Percentiles rank a stretch among this genome's conserved stretches.
Conservation (phyloP, 2,797 vertebrate genomes). For the Gymnoscopelus microlampas region DNA sequence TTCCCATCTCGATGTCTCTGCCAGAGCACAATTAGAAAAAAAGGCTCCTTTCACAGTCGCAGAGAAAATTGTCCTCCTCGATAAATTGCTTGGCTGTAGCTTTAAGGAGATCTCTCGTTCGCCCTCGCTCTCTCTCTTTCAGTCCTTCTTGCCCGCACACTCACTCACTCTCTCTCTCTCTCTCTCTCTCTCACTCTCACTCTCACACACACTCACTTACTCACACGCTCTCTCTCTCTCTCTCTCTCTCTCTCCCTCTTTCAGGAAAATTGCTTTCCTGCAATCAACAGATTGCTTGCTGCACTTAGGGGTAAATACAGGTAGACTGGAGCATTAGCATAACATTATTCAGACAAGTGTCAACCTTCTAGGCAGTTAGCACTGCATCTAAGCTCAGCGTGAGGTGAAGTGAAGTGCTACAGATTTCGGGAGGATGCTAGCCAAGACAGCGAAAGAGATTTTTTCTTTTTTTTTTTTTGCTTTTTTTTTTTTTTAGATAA, state of each 20-base stretch:
- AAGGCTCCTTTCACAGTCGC: conserved; percentile 73
- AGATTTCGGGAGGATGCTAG: conserved; percentile 38
- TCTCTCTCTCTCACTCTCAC: conserved; percentile 56
- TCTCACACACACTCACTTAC: conserved; percentile 24
- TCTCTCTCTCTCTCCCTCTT: conserved; percentile 54
- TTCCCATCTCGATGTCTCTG: conserved; percentile 67
- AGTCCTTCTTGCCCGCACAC: conserved; percentile 49
- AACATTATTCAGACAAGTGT: conserved; percentile 83
- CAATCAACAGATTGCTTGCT: conserved; percentile 80
- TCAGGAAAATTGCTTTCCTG: conserved; percentile 80
- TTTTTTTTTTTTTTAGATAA: conserved; percentile 19
- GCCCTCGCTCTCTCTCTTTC: conserved; percentile 54
- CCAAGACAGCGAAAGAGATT: too few species aligned
- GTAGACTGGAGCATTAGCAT: conserved; percentile 82
- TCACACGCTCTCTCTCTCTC: background rate
- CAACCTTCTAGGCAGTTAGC: conserved; percentile 70
- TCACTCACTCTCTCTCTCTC: conserved; percentile 38
- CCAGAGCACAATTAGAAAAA: conserved; percentile 75
- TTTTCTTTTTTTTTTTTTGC: too few species aligned
- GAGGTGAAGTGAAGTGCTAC: conserved; percentile 68
- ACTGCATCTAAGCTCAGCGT: conserved; percentile 62
- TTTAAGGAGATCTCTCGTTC: conserved; percentile 80
- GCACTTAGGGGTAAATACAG: conserved; percentile 85
- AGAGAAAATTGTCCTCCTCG: conserved; percentile 78
- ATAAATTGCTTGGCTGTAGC: conserved; percentile 79